Evolutionary conservation across 2,113 vertebrate species (phyloP).

Genomic region (Oxyura jamaicensis): DNA sequence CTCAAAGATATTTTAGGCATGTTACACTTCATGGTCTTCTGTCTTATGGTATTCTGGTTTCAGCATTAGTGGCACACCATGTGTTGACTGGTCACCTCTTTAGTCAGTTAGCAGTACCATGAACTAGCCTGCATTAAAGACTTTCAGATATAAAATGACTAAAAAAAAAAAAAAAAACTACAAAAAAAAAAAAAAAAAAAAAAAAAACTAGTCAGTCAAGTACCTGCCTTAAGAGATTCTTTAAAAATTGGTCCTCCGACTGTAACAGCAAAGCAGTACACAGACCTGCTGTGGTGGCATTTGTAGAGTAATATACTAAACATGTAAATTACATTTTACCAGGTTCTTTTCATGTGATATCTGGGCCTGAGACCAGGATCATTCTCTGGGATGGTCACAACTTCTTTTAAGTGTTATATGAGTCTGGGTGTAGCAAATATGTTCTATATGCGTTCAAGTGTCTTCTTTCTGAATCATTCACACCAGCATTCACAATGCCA

Average conservation of each 20-base stretch:
- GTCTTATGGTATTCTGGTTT: not conserved
- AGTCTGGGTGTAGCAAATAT: slow-evolving; percentile 11
- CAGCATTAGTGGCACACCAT: not conserved
- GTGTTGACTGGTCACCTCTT: not conserved
- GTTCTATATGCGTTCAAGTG: slow-evolving; percentile 9
- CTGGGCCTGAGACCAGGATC: not conserved
- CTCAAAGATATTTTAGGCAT: not conserved
- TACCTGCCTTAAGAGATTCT: not conserved
- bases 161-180: rapidly evolving
- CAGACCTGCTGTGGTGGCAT: not conserved
- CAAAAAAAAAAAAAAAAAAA: not conserved
- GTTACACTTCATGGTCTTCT: not conserved
- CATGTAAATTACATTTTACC: not conserved
- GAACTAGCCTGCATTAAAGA: not conserved
- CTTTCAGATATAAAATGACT: not conserved
- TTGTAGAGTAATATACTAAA: not conserved
- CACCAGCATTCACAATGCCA: slow-evolving; percentile 31
- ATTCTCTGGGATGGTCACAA: not conserved
- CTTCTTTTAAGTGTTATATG: not conserved
- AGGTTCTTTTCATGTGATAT: not conserved
- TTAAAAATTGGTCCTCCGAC: not conserved
- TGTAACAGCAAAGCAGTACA: not conserved
- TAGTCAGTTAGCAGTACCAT: not conserved
- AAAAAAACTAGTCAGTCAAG: not conserved
- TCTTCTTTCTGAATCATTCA: slow-evolving; percentile 40